phyloP scores from a whole-genome alignment of 2,888 invertebrate species.

The Nycteola revayana region DNA sequence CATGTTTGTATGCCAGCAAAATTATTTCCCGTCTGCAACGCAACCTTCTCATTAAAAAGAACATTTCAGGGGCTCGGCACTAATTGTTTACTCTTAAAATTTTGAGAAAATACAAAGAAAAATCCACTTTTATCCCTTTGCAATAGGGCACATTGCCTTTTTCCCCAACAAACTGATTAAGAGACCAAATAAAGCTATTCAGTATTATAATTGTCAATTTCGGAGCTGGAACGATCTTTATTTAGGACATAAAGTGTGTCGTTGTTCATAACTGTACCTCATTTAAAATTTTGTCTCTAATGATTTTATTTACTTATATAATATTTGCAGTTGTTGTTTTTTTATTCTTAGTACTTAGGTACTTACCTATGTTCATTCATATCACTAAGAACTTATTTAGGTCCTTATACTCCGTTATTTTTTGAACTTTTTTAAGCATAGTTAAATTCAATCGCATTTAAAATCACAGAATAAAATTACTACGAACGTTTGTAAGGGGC shows the following conservation, averaged over 20 bases:
- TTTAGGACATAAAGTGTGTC: constrained; percentile 48
- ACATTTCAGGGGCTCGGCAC: constrained; percentile 28
- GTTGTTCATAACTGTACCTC: constrained; percentile 1
- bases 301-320: no score
- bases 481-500: no score
- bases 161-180: constrained; percentile 43
- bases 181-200: constrained; percentile 60
- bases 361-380: no score
- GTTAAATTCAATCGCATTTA: no score
- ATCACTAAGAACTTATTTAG: no score
- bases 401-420: no score
- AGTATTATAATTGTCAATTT: constrained; percentile 59
- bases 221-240: constrained; percentile 58
- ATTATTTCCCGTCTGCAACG: constrained; percentile 46
- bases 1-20: constrained; percentile 50
- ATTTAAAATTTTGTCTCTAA: background rate
- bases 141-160: constrained; percentile 26
- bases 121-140: constrained; percentile 29
- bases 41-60: constrained; percentile 32
- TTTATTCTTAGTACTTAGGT: no score
- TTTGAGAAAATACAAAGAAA: constrained; percentile 25
- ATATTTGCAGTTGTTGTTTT: no score
- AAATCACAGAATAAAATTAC: no score
- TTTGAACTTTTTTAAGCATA: no score
- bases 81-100: constrained; percentile 32